Base-by-base conservation (phyloP, 2,113 vertebrate species). In the Phyllostomus discolor region DNA sequence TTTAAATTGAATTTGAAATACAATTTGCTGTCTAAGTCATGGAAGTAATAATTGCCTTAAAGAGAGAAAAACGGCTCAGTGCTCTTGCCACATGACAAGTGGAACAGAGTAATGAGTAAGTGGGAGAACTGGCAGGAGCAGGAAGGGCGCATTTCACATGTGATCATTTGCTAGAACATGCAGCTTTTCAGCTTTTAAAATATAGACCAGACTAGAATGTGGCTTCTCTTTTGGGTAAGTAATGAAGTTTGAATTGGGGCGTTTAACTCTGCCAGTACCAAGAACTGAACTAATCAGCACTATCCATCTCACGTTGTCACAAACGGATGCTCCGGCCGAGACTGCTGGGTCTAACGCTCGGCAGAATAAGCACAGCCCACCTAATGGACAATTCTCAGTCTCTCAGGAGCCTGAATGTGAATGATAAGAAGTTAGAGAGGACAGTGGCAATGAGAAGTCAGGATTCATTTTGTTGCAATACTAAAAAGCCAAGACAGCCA, bases 1-100 rank as follows among this genome's bases (percentile, higher is more conserved):
- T 97, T 97, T 96, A 96, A 97, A 95, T 95, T 94, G 43, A 96
- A 97, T 92, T 97, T 94, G 91, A 95, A 70, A 48, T 15, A 83
- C 31, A 95, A 73, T 93, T 93, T 97, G 20, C 97, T 73, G 59
- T 79, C 24, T 93, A 94, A 95, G 95, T 97, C 52, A 91, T n/a
- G 15, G 52, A 86, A 41, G 8, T n/a, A 76, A 95, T 95, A 88
- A 96, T 95, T 97, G 31, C 28, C 79, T 95, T 91, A 82, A 93
- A 88, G 95, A 85, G 81, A 95, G 78, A 94, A 64, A 95, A 85
- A 5, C 1, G 94, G 80, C 70, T 94, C 80, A 50, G 15, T 72
- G 72, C 48, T 48, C 5, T 90, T 97, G 17, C 22, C 26, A 92
- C 33, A 62, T 24, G 35, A 94, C 78, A 41, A 90, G 92, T 90